Conservation (phyloP, 23 tunicate genomes). For the Clavelina lepadiformis region DNA sequence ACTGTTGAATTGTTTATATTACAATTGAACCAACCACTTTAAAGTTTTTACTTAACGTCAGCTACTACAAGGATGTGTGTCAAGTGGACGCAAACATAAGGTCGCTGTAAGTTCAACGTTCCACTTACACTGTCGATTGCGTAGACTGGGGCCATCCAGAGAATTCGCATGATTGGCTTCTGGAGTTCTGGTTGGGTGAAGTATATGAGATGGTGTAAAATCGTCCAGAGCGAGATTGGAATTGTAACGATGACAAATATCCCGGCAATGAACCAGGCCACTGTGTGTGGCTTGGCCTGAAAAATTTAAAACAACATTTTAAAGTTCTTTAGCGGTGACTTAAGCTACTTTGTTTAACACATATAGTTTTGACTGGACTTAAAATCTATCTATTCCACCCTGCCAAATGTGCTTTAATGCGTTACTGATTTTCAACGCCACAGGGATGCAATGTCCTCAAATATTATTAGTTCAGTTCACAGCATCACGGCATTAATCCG, state of each 20-base stretch:
- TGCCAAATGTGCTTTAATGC: background rate
- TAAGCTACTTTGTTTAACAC: too few relatives aligned
- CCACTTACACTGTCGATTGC: slow-evolving; percentile 82
- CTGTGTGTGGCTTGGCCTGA: slow-evolving; percentile 43
- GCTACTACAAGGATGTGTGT: background rate
- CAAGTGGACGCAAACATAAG: background rate
- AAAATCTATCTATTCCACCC: too few relatives aligned
- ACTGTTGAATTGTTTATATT: too few relatives aligned
- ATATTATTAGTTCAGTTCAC: too few relatives aligned
- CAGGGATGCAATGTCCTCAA: too few relatives aligned
- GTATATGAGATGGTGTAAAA: slow-evolving; percentile 80
- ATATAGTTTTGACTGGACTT: too few relatives aligned
- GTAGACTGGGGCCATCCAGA: slow-evolving; percentile 95
- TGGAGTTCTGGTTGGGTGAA: slow-evolving; percentile 96
- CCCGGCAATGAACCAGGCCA: slow-evolving; percentile 80
- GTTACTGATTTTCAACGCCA: slow-evolving; percentile 1
- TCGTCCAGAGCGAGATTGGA: slow-evolving; percentile 91
- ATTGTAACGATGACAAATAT: slow-evolving; percentile 77
- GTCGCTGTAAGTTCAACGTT: background rate
- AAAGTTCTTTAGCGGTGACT: too few relatives aligned
- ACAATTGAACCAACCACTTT: too few relatives aligned
- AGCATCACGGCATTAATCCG: too few relatives aligned
- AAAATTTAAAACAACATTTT: slow-evolving; percentile 11
- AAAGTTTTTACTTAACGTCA: background rate
- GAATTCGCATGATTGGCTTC: slow-evolving; percentile 78